Percentiles rank a stretch among this genome's conserved stretches.
Conservation (phyloP, 2,113 vertebrate species). For the Nyctereutes procyonoides region DNA sequence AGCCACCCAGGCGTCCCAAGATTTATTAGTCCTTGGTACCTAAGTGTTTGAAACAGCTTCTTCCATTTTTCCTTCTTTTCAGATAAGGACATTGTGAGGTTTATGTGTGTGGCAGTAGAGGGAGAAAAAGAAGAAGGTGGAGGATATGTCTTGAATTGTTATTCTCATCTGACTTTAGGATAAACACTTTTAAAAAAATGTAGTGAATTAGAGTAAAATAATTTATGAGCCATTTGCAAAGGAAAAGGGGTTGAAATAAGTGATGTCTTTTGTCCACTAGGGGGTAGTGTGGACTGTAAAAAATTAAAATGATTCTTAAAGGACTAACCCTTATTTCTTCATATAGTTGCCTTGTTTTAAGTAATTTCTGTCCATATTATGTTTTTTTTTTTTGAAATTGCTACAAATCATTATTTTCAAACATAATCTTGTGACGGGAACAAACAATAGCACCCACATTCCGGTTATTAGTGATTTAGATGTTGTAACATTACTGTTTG, state of each 20-base stretch:
- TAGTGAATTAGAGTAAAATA: not conserved
- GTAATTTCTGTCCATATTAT: not conserved
- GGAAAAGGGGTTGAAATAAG: not conserved
- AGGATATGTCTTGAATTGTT: not conserved
- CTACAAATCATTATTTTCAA: not conserved
- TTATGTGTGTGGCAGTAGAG: not conserved
- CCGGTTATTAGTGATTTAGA: not conserved
- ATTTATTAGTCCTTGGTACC: not conserved
- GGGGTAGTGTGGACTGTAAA: slow-evolving; percentile 64
- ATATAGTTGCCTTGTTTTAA: not conserved
- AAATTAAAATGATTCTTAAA: slow-evolving; percentile 6
- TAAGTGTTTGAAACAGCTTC: not conserved
- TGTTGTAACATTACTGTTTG: not conserved
- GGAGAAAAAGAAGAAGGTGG: not conserved
- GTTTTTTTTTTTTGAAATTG: not conserved
- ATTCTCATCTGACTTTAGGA: not conserved
- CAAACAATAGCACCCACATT: not conserved
- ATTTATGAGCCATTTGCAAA: not conserved
- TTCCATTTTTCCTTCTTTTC: not conserved
- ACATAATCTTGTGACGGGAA: not conserved
- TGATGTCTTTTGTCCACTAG: slow-evolving; percentile 69
- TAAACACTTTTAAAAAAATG: not conserved
- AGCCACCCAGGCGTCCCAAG: too few species aligned
- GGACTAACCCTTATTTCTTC: not conserved
- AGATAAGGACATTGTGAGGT: not conserved